phyloP scores from a whole-genome alignment of 2,888 invertebrate genomes.

The Meta bourneti region DNA sequence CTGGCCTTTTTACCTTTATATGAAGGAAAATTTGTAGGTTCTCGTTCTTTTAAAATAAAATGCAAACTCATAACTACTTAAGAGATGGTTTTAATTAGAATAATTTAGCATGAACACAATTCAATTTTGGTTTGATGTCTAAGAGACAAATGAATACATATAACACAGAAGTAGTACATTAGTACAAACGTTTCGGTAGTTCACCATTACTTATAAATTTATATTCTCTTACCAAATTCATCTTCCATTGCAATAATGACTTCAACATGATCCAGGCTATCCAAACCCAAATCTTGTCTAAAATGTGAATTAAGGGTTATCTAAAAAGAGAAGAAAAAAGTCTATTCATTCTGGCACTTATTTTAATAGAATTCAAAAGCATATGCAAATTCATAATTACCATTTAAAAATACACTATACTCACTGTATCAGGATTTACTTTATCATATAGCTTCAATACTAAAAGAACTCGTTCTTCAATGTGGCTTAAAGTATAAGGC shows the following conservation, averaged over 20 bases:
- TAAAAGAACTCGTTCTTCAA: constrained; percentile 93
- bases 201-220: too few species aligned
- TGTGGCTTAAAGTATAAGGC: constrained; percentile 90
- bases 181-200: too few species aligned
- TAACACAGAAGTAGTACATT: too few species aligned
- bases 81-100: too few species aligned
- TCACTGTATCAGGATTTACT: constrained; percentile 95
- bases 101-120: too few species aligned
- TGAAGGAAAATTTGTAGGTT: too few species aligned
- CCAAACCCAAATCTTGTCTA: constrained; percentile 97
- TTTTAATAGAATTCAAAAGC: too few species aligned
- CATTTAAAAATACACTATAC: constrained; percentile 45
- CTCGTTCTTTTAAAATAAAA: too few species aligned
- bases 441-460: constrained; percentile 99
- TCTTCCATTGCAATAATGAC: constrained; percentile 99
- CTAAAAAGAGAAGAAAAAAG: constrained; percentile 84
- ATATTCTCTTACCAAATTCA: constrained; percentile 88
- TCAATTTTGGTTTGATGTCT: too few species aligned
- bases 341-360: neutral
- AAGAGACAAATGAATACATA: too few species aligned
- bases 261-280: constrained; percentile 99
- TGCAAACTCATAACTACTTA: too few species aligned
- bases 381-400: neutral
- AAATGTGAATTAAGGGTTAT: constrained; percentile 96
- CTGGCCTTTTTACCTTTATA: too few species aligned